A percentile compares a stretch with the other conserved stretches of the same genome.
These are phyloP conservation scores for Ivindomyrus marchei DNA, from an alignment of 2,113 vertebrate genomes.

Conservation along the genomic window DNA sequence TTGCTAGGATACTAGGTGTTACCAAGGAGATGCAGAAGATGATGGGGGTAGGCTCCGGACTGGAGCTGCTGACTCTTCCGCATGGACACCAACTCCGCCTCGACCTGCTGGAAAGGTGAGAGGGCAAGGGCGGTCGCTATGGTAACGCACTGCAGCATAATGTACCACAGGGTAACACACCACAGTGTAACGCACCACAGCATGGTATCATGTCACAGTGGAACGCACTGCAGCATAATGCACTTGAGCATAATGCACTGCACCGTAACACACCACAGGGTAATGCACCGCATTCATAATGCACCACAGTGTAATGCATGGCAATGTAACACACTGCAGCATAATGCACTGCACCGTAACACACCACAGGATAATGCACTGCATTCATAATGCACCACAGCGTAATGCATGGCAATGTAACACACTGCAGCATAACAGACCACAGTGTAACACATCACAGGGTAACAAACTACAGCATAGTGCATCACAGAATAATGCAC, in stretches of 20 bases:
- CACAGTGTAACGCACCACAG: background rate
- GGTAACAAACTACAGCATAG: background rate
- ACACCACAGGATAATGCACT: background rate
- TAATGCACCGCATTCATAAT: background rate
- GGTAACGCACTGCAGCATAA: background rate
- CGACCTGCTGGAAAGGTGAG: conserved; percentile 91
- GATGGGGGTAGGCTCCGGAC: conserved; percentile 94
- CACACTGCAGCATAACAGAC: background rate
- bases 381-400: background rate
- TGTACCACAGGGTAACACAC: background rate
- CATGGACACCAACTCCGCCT: conserved; percentile 93
- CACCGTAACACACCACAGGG: background rate
- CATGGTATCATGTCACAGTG: background rate
- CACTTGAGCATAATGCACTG: background rate
- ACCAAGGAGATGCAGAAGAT: conserved; percentile 83
- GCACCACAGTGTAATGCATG: background rate
- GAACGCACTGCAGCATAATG: background rate
- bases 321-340: background rate
- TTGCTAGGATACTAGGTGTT: conserved; percentile 90
- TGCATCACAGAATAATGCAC: background rate
- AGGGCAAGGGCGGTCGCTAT: background rate
- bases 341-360: background rate
- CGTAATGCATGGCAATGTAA: background rate
- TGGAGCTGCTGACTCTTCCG: conserved; percentile 92
- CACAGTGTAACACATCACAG: background rate